Evolutionary conservation across 1,140 invertebrate species (phyloP), one percentile per base, ranked within the genome.

Genomic region (Tetramorium simillimum): DNA sequence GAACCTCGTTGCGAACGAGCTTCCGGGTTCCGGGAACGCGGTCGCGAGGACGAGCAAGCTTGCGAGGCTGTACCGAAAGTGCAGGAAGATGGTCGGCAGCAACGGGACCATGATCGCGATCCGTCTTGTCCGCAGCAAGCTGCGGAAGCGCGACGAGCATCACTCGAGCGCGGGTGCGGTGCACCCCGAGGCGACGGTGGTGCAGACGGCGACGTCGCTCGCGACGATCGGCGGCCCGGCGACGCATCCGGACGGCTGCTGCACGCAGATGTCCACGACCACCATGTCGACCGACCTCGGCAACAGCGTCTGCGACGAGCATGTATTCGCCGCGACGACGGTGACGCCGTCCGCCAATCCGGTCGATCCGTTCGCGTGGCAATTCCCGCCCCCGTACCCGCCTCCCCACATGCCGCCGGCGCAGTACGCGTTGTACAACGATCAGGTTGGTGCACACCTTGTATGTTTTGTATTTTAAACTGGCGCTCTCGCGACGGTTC

Each of bases 51-150:
- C 12, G 43, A n/a, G 28, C 18, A 75, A 46, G n/a, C 91, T 95
- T 81, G 88, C 91, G 89, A 94, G 91, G 90, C 91, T 95, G 90
- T 95, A 92, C 91, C 85, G 88, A 89, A 94, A 93, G 89, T 94
- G 95, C 93, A 95, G 94, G 88, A 95, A 95, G 90, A 97, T 97
- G 97, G 97, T 97, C 92, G 97, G 97, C 94, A 97, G 96, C 95
- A 97, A 97, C 95, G 97, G 97, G 93, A 97, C 97, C 93, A 97
- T 98, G 96, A 97, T 97, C 95, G 97, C 97, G 92, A 97, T 98
- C 93, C 97, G 97, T 95, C 97, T 98, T 97, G 97, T 98, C 95
- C 97, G 97, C 96, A 98, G 97, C 95, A 98, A 98, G 95, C 96
- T 98, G 95, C 96, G 97, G 92, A 98, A 98, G 95, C 96, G 97